Base-by-base conservation (phyloP, 2,888 invertebrate species). In the Danaus chrysippus region DNA sequence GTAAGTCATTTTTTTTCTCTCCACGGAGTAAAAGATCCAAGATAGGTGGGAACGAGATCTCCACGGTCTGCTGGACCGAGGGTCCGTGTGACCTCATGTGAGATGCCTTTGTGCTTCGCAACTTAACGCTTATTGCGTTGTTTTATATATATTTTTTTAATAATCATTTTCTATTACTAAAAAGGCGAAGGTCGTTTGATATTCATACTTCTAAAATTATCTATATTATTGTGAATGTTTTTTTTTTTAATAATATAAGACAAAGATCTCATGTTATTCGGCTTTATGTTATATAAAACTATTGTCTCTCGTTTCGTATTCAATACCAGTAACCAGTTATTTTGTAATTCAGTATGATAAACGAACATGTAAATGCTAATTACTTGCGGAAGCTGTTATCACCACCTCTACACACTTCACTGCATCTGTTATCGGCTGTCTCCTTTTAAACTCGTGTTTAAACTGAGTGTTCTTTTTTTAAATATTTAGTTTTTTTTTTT, bases 381-480 rank as follows among this genome's bases (percentile, higher is more conserved):
- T 66, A 62, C 68, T 60, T 64, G 67, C 69, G 70, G 70, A 70
- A 67, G 70, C 63, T 64, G 70, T 67, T 70, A 70, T 70, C 70
- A 54, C 59, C 62, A 63, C 64, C 63, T 58, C 70, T 69, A 68
- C 63, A 70, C 70, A 70, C 68, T 65, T 68, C 70, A 71, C 65
- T 68, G 70, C 65, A 67, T 64, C 58, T 62, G 54, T 64, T 71
- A 71, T 71, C 70, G 61, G 43, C 13, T 42, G 60, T 42, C 34
- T 42, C 54, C 42, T 17, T 34, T 44, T 56, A 54, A 17, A 56
- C 49, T 54, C 12, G 49, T 49, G 15, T 49, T 49, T 49, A 34
- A 34, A 34, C 11, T 23, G 10, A 54, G 10, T 54, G 2, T 34
- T 9, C 13, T 34, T 54, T 23, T 34, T 23, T 17, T 54, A n/a